Conservation (phyloP, 2,113 vertebrate species). For the Lamprologus ornatipinnis region DNA sequence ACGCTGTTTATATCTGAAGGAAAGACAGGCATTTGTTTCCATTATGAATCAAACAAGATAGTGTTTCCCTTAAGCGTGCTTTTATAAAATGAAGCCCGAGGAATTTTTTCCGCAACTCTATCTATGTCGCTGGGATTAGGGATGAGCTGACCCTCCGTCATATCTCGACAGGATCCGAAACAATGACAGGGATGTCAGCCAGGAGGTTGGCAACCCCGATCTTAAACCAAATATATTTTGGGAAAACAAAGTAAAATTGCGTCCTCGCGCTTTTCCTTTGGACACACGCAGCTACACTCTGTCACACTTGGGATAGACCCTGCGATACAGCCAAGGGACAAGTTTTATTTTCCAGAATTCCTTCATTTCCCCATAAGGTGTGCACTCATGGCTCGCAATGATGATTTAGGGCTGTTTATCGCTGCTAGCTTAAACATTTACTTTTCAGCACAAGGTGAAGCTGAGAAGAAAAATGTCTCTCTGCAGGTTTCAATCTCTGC, state of each 20-base stretch:
- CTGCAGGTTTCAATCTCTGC: slow-evolving; percentile 10
- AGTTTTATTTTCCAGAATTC: slow-evolving; percentile 54
- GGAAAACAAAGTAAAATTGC: neutral
- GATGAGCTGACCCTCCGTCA: neutral
- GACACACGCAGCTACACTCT: neutral
- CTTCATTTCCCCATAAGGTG: slow-evolving; percentile 50
- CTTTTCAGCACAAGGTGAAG: slow-evolving; percentile 63
- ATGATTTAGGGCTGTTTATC: slow-evolving; percentile 67
- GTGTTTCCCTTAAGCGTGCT: slow-evolving; percentile 17
- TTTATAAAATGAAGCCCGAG: neutral
- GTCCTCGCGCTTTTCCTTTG: accelerated
- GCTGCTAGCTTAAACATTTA: slow-evolving; percentile 67
- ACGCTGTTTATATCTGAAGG: slow-evolving; percentile 34
- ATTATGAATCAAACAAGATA: slow-evolving; percentile 24
- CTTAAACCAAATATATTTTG: neutral
- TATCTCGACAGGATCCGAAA: neutral
- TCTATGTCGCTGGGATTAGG: neutral
- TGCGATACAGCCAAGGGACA: slow-evolving; percentile 19
- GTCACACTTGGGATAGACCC: neutral
- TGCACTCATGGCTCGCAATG: neutral
- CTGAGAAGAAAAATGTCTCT: slow-evolving; percentile 42
- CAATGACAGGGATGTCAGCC: neutral
- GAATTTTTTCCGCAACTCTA: neutral
- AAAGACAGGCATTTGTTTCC: slow-evolving; percentile 27
- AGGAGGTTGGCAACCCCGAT: neutral